phyloP scores from a whole-genome alignment of 2,113 vertebrate species.

The Bujurquina vittata region DNA sequence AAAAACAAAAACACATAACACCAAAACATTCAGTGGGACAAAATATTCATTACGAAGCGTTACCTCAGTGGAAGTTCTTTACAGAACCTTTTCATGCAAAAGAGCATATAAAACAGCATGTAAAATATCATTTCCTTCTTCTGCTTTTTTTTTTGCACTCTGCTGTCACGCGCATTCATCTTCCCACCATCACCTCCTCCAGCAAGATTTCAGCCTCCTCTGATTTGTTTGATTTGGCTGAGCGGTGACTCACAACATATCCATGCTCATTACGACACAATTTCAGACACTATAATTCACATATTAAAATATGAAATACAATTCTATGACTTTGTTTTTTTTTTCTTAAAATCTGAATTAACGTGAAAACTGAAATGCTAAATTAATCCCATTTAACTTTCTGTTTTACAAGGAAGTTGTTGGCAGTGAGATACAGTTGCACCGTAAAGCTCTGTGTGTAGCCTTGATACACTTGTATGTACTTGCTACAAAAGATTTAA shows the following conservation, averaged over 20 bases:
- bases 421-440: neutral
- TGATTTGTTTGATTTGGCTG: constrained; percentile 38
- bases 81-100: neutral
- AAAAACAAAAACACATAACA: neutral
- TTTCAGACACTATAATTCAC: neutral
- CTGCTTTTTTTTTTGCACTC: neutral
- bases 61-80: neutral
- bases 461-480: neutral
- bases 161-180: constrained; percentile 14
- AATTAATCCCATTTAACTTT: neutral
- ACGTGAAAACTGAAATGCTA: neutral
- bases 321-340: too few species aligned
- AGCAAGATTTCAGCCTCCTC: constrained; percentile 13
- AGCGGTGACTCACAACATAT: constrained; percentile 41
- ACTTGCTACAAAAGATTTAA: constrained; percentile 1
- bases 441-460: neutral
- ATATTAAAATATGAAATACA: neutral
- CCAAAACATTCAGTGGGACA: neutral
- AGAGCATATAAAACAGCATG: neutral
- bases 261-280: neutral
- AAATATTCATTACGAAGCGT: neutral
- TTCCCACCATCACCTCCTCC: constrained; percentile 18
- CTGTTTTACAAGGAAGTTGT: neutral
- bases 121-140: neutral
- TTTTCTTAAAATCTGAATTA: neutral